phyloP scores from a whole-genome alignment of 2,888 invertebrate species.

The Cyaniris semiargus region DNA sequence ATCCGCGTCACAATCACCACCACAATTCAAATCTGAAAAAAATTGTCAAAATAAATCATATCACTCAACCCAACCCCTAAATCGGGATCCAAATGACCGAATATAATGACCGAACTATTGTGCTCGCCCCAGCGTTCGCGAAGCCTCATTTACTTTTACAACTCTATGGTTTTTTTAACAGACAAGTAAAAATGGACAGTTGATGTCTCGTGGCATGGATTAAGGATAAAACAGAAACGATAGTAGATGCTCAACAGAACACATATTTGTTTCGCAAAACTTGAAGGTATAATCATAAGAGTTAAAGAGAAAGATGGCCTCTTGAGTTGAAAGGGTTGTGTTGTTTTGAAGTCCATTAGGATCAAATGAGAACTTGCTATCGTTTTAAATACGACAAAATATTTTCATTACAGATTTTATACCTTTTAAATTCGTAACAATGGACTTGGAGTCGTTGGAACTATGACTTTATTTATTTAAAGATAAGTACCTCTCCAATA shows the following conservation, averaged over 20 bases:
- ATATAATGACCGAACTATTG: slow-evolving; percentile 78
- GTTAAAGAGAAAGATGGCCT: no score
- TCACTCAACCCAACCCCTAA: slow-evolving; percentile 57
- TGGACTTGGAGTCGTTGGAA: no score
- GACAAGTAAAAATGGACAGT: slow-evolving; percentile 39
- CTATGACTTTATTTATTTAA: no score
- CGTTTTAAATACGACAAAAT: no score
- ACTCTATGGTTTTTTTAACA: slow-evolving; percentile 41
- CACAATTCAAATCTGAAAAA: slow-evolving; percentile 37
- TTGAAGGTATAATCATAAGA: neutral
- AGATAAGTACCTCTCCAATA: no score
- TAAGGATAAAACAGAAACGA: neutral
- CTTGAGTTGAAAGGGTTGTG: no score
- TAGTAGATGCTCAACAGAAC: neutral
- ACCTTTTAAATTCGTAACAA: no score
- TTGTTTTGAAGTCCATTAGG: no score
- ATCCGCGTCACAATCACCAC: neutral
- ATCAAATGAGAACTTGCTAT: no score
- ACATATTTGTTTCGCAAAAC: neutral
- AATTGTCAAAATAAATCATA: slow-evolving; percentile 38
- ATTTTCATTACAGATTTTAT: no score
- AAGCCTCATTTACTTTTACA: slow-evolving; percentile 42
- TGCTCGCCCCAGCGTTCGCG: slow-evolving; percentile 70
- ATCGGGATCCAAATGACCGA: slow-evolving; percentile 72
- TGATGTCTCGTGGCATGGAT: slow-evolving; percentile 2